Evolutionary conservation across 2,888 invertebrate genomes (phyloP).

Genomic region (Ormyrus labotus): DNA sequence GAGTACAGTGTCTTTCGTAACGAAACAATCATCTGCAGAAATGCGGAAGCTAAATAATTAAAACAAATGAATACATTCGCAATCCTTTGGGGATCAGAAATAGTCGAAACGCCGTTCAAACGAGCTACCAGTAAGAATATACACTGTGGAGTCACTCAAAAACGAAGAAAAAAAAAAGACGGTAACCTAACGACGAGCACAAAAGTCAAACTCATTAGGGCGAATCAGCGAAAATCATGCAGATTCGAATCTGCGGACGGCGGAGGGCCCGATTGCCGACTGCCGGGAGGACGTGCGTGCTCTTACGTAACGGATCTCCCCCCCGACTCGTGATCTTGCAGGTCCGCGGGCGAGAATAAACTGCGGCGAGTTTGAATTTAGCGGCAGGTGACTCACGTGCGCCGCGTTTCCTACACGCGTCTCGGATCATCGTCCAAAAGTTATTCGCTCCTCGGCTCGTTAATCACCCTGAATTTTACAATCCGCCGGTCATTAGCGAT

Average conservation of each 20-base stretch:
- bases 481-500: constrained; percentile 1
- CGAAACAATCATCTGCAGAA: too few species aligned
- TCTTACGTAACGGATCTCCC: neutral
- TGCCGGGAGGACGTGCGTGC: neutral
- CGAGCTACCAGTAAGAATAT: too few species aligned
- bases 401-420: neutral
- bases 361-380: too few species aligned
- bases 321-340: constrained; percentile 24
- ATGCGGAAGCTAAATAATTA: too few species aligned
- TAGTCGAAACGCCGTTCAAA: too few species aligned
- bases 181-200: too few species aligned
- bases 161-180: too few species aligned
- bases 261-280: too few species aligned
- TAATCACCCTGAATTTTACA: constrained; percentile 11
- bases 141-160: too few species aligned
- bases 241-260: neutral
- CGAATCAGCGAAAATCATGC: constrained; percentile 24
- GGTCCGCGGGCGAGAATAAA: neutral
- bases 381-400: constrained; percentile 20
- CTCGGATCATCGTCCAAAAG: neutral
- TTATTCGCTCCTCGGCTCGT: neutral
- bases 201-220: constrained; percentile 19
- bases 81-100: too few species aligned
- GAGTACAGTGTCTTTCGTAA: too few species aligned
- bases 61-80: too few species aligned